A percentile compares a stretch with the other conserved stretches of the same genome.
These are phyloP conservation scores for Lophotis ruficrista DNA, from an alignment of 2,113 vertebrate genomes.

Conservation along the genomic window DNA sequence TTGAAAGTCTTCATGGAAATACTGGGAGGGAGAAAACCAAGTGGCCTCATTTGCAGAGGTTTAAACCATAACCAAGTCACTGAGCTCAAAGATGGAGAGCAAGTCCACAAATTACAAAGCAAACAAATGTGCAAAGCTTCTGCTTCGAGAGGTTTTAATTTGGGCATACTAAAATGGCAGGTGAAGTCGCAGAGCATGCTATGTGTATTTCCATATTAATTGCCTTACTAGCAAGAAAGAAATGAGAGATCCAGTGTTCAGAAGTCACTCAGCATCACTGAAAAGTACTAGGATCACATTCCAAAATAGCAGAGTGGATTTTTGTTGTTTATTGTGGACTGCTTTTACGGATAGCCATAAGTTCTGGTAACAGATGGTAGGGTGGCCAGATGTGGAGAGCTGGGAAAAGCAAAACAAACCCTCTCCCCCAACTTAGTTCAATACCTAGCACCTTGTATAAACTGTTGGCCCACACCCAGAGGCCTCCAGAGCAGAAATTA, in stretches of 20 bases:
- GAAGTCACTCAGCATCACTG: constrained; percentile 25
- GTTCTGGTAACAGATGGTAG: neutral
- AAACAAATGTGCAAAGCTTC: constrained; percentile 52
- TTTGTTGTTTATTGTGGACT: neutral
- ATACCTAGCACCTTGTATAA: constrained; percentile 51
- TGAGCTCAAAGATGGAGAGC: constrained; percentile 6
- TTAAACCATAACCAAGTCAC: neutral
- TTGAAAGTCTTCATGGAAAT: neutral
- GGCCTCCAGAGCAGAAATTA: constrained; percentile 52
- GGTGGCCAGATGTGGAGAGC: constrained; percentile 30
- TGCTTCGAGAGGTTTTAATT: constrained; percentile 36
- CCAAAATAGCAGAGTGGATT: neutral
- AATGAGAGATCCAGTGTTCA: constrained; percentile 25
- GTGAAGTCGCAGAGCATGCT: constrained; percentile 32
- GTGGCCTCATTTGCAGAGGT: neutral
- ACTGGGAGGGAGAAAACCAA: neutral
- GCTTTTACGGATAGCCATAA: neutral
- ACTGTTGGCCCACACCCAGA: constrained; percentile 47
- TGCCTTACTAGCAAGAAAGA: neutral
- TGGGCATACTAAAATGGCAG: neutral
- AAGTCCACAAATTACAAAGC: constrained; percentile 10
- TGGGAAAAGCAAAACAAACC: neutral
- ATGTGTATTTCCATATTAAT: neutral
- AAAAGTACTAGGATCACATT: constrained; percentile 36
- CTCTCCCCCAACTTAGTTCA: neutral